Evolutionary conservation across 2,113 vertebrate genomes (phyloP).

Genomic region (Heterotilapia buettikoferi): DNA sequence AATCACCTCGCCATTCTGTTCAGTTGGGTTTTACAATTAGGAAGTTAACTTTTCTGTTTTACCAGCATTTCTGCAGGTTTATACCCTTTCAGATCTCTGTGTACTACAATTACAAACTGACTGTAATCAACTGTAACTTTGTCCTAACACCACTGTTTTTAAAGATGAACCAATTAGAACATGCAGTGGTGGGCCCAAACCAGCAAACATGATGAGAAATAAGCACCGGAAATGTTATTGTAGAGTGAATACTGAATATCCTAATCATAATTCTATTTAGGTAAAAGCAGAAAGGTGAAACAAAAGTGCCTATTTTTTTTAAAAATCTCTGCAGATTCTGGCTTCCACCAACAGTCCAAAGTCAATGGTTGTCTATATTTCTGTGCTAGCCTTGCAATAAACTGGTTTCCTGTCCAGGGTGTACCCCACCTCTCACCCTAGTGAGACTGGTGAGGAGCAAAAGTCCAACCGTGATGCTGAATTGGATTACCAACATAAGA

Average conservation of each 20-base stretch:
- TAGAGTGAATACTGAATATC: background rate
- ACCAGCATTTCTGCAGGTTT: background rate
- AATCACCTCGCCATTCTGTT: background rate
- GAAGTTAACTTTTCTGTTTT: background rate
- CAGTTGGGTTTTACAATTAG: background rate
- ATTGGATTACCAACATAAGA: background rate
- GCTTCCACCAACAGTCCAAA: background rate
- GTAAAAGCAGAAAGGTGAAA: background rate
- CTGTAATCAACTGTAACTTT: background rate
- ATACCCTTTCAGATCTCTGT: accelerated
- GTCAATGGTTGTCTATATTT: background rate
- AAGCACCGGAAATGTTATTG: background rate
- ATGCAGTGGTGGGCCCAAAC: background rate
- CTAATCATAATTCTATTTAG: background rate
- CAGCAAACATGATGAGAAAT: background rate
- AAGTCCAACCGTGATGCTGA: background rate
- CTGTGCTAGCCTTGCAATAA: background rate
- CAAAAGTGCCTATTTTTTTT: background rate
- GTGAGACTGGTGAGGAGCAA: background rate
- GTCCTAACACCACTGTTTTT: background rate
- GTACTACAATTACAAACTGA: background rate
- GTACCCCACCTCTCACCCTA: background rate
- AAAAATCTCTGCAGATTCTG: background rate
- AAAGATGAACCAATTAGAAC: background rate
- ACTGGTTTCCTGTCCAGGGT: background rate